Base-by-base conservation (phyloP, 1,140 invertebrate genomes). In the Drosophila azteca region DNA sequence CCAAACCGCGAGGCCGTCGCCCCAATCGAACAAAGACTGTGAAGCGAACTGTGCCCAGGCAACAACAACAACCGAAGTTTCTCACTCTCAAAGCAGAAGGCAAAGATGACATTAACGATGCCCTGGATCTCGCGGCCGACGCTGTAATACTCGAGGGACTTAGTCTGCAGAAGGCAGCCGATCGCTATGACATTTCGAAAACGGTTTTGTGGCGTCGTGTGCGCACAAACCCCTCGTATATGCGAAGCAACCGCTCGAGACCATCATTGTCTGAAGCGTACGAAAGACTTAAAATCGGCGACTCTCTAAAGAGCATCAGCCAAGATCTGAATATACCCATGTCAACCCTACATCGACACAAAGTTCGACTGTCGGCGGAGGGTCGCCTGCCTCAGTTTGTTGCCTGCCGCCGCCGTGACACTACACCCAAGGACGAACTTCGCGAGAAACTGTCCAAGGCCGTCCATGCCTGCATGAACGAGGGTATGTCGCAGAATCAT, bases 181-280 rank as follows among this genome's bases (percentile, higher is more conserved):
- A 92, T 77, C 92, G 93, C 60, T 94, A 88, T 61, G 92, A 92
- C 52, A 94, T 94, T 73, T 94, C 94, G 11, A 94, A 94, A 88
- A 94, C 94, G 9, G 94, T 94, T 3, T 80, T 94, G 20, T 94
- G 94, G 94, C 90, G 94, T 58, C 87, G 93, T 55, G 93, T 94
- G 51, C 93, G 93, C 66, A 94, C 93, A 53, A 70, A 85, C 65
- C 92, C 92, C 31, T 77, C 90, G 0, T 93, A 93, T 62, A 84
- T 90, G 74, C 93, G 92, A 48, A 92, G 91, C 11, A 91, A 91
- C 11, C 93, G 93, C 9, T 92, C 92, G 26, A 89, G 91, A 29
- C 93, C 93, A 2, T 93, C 91, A 43, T 91, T 93, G 62, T 80
- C 93, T 48, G 92, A 93, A 43, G 94, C 94, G 4, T 91, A 93